These are phyloP conservation scores for Anguilla megastoma DNA, from an alignment of 2,797 vertebrate genomes.

Conservation along the genomic window DNA sequence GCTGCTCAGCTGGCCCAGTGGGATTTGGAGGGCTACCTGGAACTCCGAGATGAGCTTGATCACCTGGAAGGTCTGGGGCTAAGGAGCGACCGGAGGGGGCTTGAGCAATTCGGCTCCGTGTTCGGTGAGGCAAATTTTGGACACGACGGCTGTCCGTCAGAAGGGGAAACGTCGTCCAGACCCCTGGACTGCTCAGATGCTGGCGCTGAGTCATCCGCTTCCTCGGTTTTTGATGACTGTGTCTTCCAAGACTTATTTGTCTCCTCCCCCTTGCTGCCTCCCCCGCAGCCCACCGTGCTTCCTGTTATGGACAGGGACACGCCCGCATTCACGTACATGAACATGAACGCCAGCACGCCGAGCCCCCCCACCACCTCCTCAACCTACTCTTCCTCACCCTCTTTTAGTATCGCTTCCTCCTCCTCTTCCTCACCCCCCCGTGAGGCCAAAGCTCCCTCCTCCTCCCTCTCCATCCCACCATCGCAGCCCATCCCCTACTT, in stretches of 20 bases:
- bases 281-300: constrained; percentile 73
- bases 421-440: constrained; percentile 57
- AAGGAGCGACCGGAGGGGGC: constrained; percentile 70
- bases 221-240: constrained; percentile 73
- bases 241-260: constrained; percentile 67
- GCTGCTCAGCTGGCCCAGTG: constrained; percentile 74
- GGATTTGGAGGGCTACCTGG: constrained; percentile 73
- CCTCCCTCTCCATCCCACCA: constrained; percentile 64
- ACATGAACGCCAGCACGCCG: constrained; percentile 66
- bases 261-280: constrained; percentile 66
- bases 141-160: constrained; percentile 71
- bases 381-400: constrained; percentile 59
- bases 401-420: constrained; percentile 60
- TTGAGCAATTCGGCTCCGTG: constrained; percentile 71
- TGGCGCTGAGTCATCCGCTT: constrained; percentile 74
- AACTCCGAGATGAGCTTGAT: constrained; percentile 72
- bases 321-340: constrained; percentile 70
- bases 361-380: constrained; percentile 60
- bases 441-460: constrained; percentile 18
- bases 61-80: constrained; percentile 76
- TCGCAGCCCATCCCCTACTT: constrained; percentile 74
- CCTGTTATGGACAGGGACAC: constrained; percentile 70
- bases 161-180: constrained; percentile 53
- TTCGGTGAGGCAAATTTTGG: constrained; percentile 72
- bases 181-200: constrained; percentile 79